Conservation (phyloP, 2,888 invertebrate genomes). For the Pyrochroa serraticornis region DNA sequence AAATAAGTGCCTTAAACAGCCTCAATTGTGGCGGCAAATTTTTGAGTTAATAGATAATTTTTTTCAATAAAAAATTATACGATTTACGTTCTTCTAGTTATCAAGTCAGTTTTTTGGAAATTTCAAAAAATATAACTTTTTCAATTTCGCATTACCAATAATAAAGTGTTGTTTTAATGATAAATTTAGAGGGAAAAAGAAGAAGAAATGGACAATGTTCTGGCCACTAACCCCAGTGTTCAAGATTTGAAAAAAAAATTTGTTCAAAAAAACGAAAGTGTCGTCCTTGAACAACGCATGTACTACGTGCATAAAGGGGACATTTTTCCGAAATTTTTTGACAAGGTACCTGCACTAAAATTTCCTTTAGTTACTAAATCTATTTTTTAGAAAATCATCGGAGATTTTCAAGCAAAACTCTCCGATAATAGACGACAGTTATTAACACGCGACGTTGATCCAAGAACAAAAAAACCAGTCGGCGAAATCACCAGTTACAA, state of each 20-base stretch:
- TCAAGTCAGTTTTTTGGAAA: no score
- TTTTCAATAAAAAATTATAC: slow-evolving; percentile 24
- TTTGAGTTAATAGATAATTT: slow-evolving; percentile 2
- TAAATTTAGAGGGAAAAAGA: slow-evolving; percentile 48
- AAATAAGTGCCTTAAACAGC: no score
- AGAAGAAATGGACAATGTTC: slow-evolving; percentile 42
- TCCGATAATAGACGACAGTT: slow-evolving; percentile 41
- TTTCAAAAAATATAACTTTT: no score
- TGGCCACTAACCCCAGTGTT: slow-evolving; percentile 45
- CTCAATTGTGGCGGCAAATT: no score
- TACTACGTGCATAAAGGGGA: slow-evolving; percentile 44
- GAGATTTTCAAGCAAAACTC: slow-evolving; percentile 40
- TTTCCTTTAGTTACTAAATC: slow-evolving; percentile 3
- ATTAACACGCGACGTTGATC: slow-evolving; percentile 36
- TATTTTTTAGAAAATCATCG: slow-evolving; percentile 41
- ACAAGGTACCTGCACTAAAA: slow-evolving; percentile 42
- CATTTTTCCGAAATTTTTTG: slow-evolving; percentile 49
- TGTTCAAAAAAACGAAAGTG: slow-evolving; percentile 38
- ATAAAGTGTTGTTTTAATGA: no score
- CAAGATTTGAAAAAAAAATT: slow-evolving; percentile 45
- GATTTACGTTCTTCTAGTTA: no score
- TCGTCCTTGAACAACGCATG: slow-evolving; percentile 47
- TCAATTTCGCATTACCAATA: no score
- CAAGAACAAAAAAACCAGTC: slow-evolving; percentile 25
- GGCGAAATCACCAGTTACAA: slow-evolving; percentile 34